phyloP scores from a whole-genome alignment of 2,797 vertebrate genomes.

The Malacoctenus gilli region DNA sequence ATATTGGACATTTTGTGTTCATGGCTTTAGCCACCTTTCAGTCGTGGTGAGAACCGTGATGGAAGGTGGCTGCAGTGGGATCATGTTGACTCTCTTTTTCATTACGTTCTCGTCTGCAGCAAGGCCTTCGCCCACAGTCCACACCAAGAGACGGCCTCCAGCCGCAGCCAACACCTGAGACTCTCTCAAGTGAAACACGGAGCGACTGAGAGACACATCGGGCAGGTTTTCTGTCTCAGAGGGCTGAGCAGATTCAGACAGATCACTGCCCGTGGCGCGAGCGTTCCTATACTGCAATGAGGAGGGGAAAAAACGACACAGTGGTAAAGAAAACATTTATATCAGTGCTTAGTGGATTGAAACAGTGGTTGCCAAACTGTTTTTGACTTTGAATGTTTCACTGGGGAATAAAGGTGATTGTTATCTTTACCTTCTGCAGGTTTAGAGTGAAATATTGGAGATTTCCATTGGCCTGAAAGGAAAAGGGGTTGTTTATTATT shows the following conservation, averaged over 20 bases:
- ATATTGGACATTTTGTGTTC: not conserved
- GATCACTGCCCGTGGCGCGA: not conserved
- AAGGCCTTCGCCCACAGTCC: slow-evolving; percentile 67
- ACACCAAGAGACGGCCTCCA: slow-evolving; percentile 84
- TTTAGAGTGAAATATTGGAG: slow-evolving; percentile 48
- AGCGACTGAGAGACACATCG: slow-evolving; percentile 82
- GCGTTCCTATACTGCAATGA: slow-evolving; percentile 12
- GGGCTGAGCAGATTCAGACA: too few relatives aligned
- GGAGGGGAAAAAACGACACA: not conserved
- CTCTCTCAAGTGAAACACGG: slow-evolving; percentile 83
- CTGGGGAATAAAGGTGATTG: not conserved
- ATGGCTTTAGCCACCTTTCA: slow-evolving; percentile 75
- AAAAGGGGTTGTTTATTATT: slow-evolving; percentile 30
- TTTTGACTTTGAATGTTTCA: too few relatives aligned
- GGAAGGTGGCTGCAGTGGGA: slow-evolving; percentile 81
- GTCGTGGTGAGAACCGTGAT: slow-evolving; percentile 83
- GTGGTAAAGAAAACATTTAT: not conserved
- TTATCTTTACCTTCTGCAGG: slow-evolving; percentile 68
- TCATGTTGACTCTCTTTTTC: slow-evolving; percentile 59
- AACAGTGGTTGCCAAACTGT: too few relatives aligned
- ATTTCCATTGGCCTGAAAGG: slow-evolving; percentile 54
- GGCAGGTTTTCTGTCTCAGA: slow-evolving; percentile 76
- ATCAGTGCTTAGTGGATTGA: too few relatives aligned
- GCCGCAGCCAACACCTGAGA: slow-evolving; percentile 82
- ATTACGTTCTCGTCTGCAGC: slow-evolving; percentile 6